Conservation (phyloP, 2,888 invertebrate genomes). For the Apocheima hispidaria region DNA sequence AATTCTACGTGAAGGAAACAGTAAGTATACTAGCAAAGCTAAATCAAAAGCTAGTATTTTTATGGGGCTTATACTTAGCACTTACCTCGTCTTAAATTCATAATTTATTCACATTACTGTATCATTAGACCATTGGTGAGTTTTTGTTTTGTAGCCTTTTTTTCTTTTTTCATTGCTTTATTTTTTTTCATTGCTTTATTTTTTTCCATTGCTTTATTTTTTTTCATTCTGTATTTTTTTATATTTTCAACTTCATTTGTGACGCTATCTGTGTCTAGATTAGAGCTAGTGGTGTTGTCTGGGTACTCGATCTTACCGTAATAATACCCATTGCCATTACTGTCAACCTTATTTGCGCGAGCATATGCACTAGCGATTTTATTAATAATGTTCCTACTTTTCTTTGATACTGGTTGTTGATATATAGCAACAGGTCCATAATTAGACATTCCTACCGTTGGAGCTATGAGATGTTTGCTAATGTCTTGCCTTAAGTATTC, state of each 20-base stretch:
- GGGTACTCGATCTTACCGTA: constrained; percentile 39
- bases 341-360: constrained; percentile 42
- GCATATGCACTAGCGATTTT: constrained; percentile 59
- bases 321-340: constrained; percentile 35
- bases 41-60: not conserved
- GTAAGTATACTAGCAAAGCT: not conserved
- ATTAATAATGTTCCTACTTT: constrained; percentile 64
- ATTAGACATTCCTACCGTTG: constrained; percentile 60
- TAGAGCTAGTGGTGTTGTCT: not conserved
- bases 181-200: not conserved
- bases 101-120: not conserved
- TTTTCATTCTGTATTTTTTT: not conserved
- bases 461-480: constrained; percentile 56
- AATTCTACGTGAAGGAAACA: not conserved
- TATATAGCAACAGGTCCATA: constrained; percentile 70
- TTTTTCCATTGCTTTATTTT: not conserved
- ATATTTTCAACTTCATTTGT: not conserved
- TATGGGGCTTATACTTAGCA: not conserved
- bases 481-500: constrained; percentile 62
- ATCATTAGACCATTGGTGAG: not conserved
- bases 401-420: constrained; percentile 68
- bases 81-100: not conserved
- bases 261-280: too few relatives aligned
- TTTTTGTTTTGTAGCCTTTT: constrained; percentile 5
- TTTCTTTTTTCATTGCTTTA: not conserved